These are phyloP conservation scores for Bembecia ichneumoniformis DNA, from an alignment of 2,888 invertebrate genomes.

Conservation along the genomic window DNA sequence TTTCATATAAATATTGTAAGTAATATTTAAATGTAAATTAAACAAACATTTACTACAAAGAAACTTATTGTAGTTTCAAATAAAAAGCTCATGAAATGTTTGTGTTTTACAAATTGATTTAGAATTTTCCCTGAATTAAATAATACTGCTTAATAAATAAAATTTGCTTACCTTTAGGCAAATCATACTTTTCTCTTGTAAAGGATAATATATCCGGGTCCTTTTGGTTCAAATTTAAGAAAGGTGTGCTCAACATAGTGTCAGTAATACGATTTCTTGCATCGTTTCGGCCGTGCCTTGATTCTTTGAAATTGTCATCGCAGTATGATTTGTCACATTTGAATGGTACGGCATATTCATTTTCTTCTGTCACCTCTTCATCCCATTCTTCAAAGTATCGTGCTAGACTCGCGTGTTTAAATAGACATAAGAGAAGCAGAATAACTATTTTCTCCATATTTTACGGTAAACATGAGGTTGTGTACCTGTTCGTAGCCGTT, in stretches of 20 bases:
- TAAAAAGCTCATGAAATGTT: too few relatives aligned
- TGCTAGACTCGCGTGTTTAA: neutral
- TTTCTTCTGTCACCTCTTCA: conserved; percentile 22
- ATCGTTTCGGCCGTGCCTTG: conserved; percentile 14
- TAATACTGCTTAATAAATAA: neutral
- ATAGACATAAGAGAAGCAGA: neutral
- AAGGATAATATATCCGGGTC: conserved; percentile 37
- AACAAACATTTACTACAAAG: too few relatives aligned
- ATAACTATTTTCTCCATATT: neutral
- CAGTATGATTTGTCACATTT: conserved; percentile 24
- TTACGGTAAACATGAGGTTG: too few relatives aligned
- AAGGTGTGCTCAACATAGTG: conserved; percentile 39
- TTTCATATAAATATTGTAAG: too few relatives aligned
- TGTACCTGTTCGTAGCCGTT: neutral
- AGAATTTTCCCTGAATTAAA: too few relatives aligned
- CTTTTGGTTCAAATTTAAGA: conserved; percentile 27
- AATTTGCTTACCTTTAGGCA: conserved; percentile 43
- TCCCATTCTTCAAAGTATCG: conserved; percentile 6
- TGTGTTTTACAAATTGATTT: too few relatives aligned
- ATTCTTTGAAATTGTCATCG: conserved; percentile 18
- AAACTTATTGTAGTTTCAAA: too few relatives aligned
- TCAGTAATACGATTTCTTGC: conserved; percentile 37
- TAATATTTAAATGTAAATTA: too few relatives aligned
- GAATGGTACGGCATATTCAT: conserved; percentile 27
- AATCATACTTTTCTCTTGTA: conserved; percentile 41